phyloP scores from a whole-genome alignment of 2,888 invertebrate species.

The Gymnoscelis rufifasciata region DNA sequence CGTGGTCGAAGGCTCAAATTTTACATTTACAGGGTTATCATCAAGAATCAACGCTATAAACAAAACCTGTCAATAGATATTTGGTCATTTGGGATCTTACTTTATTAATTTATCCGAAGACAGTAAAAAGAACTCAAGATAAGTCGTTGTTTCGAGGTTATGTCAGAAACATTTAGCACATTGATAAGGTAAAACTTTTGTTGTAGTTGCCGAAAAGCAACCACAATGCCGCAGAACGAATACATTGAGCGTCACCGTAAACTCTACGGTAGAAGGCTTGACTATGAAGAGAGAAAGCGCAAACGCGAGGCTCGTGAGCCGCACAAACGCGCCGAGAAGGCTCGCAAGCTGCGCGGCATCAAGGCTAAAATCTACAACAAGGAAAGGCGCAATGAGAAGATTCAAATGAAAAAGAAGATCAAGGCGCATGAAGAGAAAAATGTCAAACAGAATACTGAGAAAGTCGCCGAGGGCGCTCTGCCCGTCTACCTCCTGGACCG shows the following conservation, averaged over 20 bases:
- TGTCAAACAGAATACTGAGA: constrained; percentile 90
- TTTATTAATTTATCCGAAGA: not conserved
- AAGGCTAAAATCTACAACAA: constrained; percentile 99
- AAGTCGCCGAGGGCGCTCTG: constrained; percentile 92
- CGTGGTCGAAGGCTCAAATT: constrained; percentile 4
- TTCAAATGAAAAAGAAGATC: constrained; percentile 99
- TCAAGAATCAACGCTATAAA: not conserved
- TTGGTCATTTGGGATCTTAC: not conserved
- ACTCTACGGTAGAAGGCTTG: constrained; percentile 95
- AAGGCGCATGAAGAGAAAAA: constrained; percentile 98
- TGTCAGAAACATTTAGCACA: constrained; percentile 24
- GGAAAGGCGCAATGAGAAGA: constrained; percentile 97
- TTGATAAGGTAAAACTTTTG: constrained; percentile 62
- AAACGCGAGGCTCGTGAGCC: constrained; percentile 97
- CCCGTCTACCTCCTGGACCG: constrained; percentile 98
- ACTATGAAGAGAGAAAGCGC: constrained; percentile 97
- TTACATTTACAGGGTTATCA: not conserved
- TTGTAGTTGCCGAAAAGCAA: constrained; percentile 77
- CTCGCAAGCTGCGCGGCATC: constrained; percentile 94
- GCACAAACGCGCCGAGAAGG: constrained; percentile 93
- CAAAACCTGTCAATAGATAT: not conserved
- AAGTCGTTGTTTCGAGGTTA: constrained; percentile 41
- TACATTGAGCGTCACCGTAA: constrained; percentile 99
- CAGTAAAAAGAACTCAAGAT: not conserved
- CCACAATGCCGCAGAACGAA: constrained; percentile 98